Conservation (phyloP, 2,888 invertebrate genomes). For the Ormia ochracea region DNA sequence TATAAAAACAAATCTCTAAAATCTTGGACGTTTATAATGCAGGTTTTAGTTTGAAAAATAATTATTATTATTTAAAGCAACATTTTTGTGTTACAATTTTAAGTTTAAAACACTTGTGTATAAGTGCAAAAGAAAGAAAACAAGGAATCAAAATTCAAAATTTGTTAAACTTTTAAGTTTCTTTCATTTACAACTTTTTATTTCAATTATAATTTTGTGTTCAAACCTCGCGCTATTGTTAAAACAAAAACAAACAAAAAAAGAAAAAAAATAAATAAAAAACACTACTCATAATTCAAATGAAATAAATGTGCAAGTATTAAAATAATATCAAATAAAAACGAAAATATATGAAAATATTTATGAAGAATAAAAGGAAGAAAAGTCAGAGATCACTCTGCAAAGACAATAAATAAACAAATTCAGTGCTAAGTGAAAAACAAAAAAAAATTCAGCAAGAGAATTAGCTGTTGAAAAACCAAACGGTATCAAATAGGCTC, state of each 20-base stretch:
- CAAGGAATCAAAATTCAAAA: conserved; percentile 69
- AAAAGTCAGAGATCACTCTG: conserved; percentile 29
- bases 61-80: conserved; percentile 35
- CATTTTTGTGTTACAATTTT: conserved; percentile 56
- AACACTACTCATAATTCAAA: conserved; percentile 19
- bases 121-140: conserved; percentile 57
- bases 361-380: background rate
- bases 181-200: conserved; percentile 53
- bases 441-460: too few relatives aligned
- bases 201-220: conserved; percentile 31
- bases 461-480: too few relatives aligned
- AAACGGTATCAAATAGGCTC: too few relatives aligned
- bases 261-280: conserved; percentile 1
- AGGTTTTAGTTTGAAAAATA: too few relatives aligned
- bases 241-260: conserved; percentile 37
- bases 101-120: conserved; percentile 54
- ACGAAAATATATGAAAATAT: background rate
- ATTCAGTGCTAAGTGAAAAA: background rate
- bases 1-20: conserved; percentile 4
- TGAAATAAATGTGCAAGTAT: background rate
- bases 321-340: background rate
- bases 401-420: conserved; percentile 35
- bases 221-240: conserved; percentile 49
- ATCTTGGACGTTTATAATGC: conserved; percentile 48
- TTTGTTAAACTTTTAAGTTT: conserved; percentile 62